These are phyloP conservation scores for Drosophila birchii DNA, from an alignment of 2,888 invertebrate genomes.

Conservation along the genomic window DNA sequence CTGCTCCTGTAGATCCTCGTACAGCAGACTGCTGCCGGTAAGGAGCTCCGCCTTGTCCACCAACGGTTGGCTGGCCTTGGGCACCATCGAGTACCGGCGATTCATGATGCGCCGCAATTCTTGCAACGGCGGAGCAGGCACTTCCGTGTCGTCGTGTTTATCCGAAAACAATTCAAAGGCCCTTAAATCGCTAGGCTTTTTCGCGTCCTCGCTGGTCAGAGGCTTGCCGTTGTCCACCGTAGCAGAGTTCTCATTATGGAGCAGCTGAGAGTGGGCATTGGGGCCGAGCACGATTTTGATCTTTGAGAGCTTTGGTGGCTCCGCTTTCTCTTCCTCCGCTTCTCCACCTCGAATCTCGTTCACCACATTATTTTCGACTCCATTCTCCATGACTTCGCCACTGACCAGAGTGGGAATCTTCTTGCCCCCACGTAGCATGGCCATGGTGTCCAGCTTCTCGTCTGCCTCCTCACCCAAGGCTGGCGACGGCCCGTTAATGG, in stretches of 20 bases:
- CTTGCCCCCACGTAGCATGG: not conserved
- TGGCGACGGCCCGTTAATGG: not conserved
- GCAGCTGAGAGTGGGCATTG: constrained; percentile 47
- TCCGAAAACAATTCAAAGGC: not conserved
- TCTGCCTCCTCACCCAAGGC: not conserved
- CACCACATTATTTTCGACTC: not conserved
- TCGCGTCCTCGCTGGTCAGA: not conserved
- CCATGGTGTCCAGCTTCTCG: not conserved
- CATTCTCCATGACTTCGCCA: not conserved
- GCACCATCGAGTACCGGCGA: constrained; percentile 71
- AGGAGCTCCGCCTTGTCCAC: constrained; percentile 65
- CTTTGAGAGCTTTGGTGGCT: constrained; percentile 41
- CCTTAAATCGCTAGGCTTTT: not conserved
- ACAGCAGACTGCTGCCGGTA: constrained; percentile 56
- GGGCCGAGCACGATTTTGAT: constrained; percentile 56
- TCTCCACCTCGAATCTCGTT: not conserved
- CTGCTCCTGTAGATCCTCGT: constrained; percentile 72
- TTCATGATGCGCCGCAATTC: constrained; percentile 9
- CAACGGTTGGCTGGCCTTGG: constrained; percentile 63
- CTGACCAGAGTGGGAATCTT: not conserved
- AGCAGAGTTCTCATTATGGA: not conserved
- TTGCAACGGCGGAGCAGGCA: not conserved
- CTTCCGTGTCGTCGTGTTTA: constrained; percentile 7
- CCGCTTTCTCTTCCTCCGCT: not conserved
- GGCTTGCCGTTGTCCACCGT: not conserved